A percentile compares a stretch with the other conserved stretches of the same genome.
These are phyloP conservation scores for Zaprionus bogoriensis DNA, from an alignment of 2,888 invertebrate genomes.

Conservation along the genomic window DNA sequence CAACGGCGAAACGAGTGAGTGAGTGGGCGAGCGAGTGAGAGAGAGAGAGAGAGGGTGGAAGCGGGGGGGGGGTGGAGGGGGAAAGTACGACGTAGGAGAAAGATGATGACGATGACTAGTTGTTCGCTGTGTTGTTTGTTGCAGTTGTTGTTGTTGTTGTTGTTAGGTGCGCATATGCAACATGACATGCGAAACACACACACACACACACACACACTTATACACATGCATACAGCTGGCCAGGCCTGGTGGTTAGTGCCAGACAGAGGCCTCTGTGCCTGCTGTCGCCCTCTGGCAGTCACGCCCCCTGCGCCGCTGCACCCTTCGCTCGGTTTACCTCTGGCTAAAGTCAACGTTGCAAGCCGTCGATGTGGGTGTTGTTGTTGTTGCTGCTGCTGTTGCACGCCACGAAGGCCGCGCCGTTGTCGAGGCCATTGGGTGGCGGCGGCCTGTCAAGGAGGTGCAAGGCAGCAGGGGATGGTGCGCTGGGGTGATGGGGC, in stretches of 20 bases:
- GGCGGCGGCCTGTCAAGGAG: no score
- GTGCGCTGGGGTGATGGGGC: background rate
- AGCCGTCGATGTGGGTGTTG: constrained; percentile 15
- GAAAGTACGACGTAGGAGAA: constrained; percentile 4
- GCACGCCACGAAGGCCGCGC: constrained; percentile 40
- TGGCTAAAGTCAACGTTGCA: constrained; percentile 24
- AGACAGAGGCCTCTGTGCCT: constrained; percentile 16
- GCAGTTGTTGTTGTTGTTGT: constrained; percentile 25
- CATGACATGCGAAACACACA: constrained; percentile 49
- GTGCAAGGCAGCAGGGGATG: background rate
- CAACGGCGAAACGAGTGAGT: background rate
- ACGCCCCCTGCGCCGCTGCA: background rate
- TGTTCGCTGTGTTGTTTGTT: constrained; percentile 13
- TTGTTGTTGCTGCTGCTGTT: constrained; percentile 16
- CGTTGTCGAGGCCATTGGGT: constrained; percentile 40
- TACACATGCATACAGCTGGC: constrained; percentile 16
- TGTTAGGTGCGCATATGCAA: constrained; percentile 36
- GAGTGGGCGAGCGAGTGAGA: background rate
- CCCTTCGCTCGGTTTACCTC: background rate
- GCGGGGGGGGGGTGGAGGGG: background rate
- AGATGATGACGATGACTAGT: constrained; percentile 29
- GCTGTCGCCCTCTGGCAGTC: background rate
- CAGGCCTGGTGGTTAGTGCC: constrained; percentile 31
- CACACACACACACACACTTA: constrained; percentile 18
- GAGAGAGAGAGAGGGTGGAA: background rate